Conservation (phyloP, 2,888 invertebrate genomes). For the Drosophila merina region DNA sequence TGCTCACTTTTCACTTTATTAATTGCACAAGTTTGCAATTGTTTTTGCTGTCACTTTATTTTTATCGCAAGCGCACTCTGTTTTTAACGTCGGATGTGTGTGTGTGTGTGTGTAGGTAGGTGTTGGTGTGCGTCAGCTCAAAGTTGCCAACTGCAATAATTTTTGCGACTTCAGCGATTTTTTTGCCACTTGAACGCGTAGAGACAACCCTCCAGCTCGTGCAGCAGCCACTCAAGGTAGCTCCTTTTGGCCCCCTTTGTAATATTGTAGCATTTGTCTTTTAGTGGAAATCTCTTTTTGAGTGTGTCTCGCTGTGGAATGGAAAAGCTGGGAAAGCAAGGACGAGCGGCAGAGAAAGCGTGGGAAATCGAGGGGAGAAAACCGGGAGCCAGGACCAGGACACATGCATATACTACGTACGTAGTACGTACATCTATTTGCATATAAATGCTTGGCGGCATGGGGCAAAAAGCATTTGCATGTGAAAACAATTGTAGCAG, state of each 20-base stretch:
- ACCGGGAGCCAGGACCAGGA: background rate
- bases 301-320: conserved; percentile 60
- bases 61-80: conserved; percentile 68
- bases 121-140: conserved; percentile 62
- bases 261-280: conserved; percentile 77
- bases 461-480: conserved; percentile 58
- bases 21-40: conserved; percentile 77
- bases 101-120: conserved; percentile 42
- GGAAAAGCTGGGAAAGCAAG: conserved; percentile 3
- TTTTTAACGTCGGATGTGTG: conserved; percentile 24
- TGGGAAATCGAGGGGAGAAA: conserved; percentile 4
- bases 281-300: conserved; percentile 77
- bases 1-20: conserved; percentile 75
- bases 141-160: conserved; percentile 77
- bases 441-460: conserved; percentile 68
- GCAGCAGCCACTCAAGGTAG: conserved; percentile 71
- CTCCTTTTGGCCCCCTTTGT: conserved; percentile 40
- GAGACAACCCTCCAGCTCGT: conserved; percentile 62
- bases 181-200: conserved; percentile 76
- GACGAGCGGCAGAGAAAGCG: conserved; percentile 11
- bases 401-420: conserved; percentile 30
- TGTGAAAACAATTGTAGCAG: conserved; percentile 72
- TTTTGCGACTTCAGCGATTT: conserved; percentile 78
- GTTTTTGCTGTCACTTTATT: conserved; percentile 76
- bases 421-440: conserved; percentile 58